Evolutionary conservation across 2,888 invertebrate genomes (phyloP), one percentile per base, ranked within the genome.

Genomic region (Sarcophaga caerulescens): DNA sequence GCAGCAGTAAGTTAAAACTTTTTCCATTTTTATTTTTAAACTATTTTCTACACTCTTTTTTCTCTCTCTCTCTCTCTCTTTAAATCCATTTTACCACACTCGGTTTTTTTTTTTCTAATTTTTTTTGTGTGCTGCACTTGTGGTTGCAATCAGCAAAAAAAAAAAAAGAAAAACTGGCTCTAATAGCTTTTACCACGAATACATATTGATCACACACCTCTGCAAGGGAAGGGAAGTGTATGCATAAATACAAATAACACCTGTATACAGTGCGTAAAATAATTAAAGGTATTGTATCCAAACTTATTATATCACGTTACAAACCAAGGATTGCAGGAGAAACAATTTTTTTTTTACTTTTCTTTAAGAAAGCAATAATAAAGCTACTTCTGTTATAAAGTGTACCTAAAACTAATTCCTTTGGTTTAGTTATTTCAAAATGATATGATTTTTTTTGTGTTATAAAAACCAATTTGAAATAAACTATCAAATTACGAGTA

Each of bases 1-100:
- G 57, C 66, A 80, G 57, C 66, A 59, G 77, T 74, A 70, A 85
- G 79, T 80, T 74, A 60, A 83, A 81, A 84, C 74, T 86, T 78
- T 52, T 52, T 52, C 52, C 52, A 52, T 4, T 52, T 52, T 52
- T 17, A 52, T 52, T 69, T 70, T 52, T 19, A 35, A 35, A 52
- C 52, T 52, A 52, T 52, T 52, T 52, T 52, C 52, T 17, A 17
- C 5, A 52, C 4, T 52, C 17, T 17, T 14, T 14, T 47, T 52
- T 52, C 4, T 17, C 14, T 52, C 17, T 14, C 17, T 14, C 17
- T 52, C 17, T 52, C 8, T 52, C 12, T 52, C 4, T 52, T 52
- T 17, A 17, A 17, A 14, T 52, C 17, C 52, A 52, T 52, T 52
- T 52, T 52, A 17, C 52, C 35, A 35, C 35, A 35, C 35, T 35